These are phyloP conservation scores for Mythimna ferrago DNA, from an alignment of 2,888 invertebrate genomes.

Conservation along the genomic window DNA sequence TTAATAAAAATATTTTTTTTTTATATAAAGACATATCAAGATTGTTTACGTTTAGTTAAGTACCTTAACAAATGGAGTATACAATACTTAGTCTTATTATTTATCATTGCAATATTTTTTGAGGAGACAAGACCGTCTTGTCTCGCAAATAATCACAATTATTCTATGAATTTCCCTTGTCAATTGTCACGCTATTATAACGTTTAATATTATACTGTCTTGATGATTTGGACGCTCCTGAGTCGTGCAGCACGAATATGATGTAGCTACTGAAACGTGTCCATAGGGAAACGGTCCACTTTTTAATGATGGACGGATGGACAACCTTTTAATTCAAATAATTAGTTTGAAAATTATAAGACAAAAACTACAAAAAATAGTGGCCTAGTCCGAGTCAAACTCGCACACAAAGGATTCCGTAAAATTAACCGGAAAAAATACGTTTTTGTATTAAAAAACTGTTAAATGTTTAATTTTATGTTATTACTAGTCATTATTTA, in stretches of 20 bases:
- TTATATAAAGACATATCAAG: no score
- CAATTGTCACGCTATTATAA: not conserved
- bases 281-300: not conserved
- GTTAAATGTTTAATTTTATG: no score
- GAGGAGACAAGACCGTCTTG: slow-evolving; percentile 2
- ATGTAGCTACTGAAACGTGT: slow-evolving; percentile 19
- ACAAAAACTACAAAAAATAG: no score
- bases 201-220: not conserved
- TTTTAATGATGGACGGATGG: not conserved
- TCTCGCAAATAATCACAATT: not conserved
- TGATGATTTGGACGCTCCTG: not conserved
- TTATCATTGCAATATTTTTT: slow-evolving; percentile 10
- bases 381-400: no score
- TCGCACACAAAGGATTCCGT: no score
- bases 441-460: no score
- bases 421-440: no score
- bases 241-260: slow-evolving; percentile 35
- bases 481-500: no score
- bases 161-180: slow-evolving; percentile 8
- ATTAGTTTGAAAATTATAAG: not conserved
- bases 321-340: not conserved
- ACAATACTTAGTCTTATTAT: slow-evolving; percentile 1
- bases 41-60: no score
- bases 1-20: no score
- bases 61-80: no score